Conservation (phyloP, 2,113 vertebrate genomes). For the Oryzias celebensis region DNA sequence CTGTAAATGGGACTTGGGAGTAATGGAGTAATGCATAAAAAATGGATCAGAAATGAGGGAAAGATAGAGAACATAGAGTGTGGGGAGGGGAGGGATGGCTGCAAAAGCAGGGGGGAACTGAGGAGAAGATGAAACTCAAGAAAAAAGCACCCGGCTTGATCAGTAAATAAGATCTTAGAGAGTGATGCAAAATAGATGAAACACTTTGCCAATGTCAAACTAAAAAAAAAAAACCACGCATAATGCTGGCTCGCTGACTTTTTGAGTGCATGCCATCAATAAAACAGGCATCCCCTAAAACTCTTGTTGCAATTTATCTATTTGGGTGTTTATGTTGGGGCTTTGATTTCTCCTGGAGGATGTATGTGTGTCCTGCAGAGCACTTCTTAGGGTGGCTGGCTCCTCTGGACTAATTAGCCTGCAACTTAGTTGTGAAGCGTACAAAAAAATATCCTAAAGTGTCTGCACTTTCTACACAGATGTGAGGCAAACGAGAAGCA, state of each 20-base stretch:
- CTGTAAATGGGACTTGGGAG: conserved; percentile 65
- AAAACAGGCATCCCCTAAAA: conserved; percentile 41
- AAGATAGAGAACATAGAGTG: conserved; percentile 40
- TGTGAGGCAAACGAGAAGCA: conserved; percentile 18
- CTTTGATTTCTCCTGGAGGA: conserved; percentile 38
- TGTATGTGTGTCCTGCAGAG: conserved; percentile 36
- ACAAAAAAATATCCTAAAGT: not conserved
- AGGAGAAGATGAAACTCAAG: conserved; percentile 34
- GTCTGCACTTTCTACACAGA: conserved; percentile 35
- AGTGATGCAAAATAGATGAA: conserved; percentile 29
- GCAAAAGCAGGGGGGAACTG: conserved; percentile 27
- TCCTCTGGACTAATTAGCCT: conserved; percentile 69
- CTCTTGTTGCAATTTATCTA: conserved; percentile 42
- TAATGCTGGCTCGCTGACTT: conserved; percentile 29
- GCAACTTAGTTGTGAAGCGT: conserved; percentile 44
- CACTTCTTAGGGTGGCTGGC: conserved; percentile 42
- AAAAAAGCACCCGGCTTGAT: conserved; percentile 6
- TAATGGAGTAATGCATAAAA: conserved; percentile 74
- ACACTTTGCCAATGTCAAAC: conserved; percentile 48
- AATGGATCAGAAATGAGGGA: conserved; percentile 72
- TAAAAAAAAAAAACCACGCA: conserved; percentile 12
- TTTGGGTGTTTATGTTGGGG: conserved; percentile 18
- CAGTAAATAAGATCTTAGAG: conserved; percentile 34
- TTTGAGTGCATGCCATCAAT: conserved; percentile 23
- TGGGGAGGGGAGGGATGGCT: conserved; percentile 21